A percentile compares a stretch with the other conserved stretches of the same genome.
phyloP scores from a whole-genome alignment of 2,888 invertebrate species.

The Cremastinae sp. region DNA sequence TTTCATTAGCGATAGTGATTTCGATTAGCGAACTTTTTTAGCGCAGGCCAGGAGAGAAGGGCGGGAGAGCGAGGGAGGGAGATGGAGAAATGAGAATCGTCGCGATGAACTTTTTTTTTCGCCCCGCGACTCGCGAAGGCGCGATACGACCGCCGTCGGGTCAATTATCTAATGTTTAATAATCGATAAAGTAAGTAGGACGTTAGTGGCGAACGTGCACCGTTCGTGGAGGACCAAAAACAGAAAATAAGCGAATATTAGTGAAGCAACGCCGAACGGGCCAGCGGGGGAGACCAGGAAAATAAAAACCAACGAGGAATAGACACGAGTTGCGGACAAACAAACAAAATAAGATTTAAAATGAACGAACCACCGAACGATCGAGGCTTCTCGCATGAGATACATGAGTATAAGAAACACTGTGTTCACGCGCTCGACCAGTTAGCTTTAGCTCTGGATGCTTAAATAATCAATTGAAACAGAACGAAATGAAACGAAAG shows the following conservation, averaged over 20 bases:
- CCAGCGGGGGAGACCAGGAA: background rate
- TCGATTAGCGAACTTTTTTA: too few species aligned
- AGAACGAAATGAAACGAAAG: constrained; percentile 19
- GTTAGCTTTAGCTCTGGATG: constrained; percentile 53
- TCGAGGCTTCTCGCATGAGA: constrained; percentile 61
- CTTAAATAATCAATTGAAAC: constrained; percentile 46
- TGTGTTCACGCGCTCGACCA: constrained; percentile 63
- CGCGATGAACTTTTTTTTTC: background rate
- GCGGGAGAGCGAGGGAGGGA: background rate
- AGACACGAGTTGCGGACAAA: too few species aligned
- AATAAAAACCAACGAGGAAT: background rate
- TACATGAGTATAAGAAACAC: constrained; percentile 52
- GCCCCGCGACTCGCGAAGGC: constrained; percentile 5
- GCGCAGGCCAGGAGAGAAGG: background rate
- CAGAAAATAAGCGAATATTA: background rate
- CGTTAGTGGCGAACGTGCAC: constrained; percentile 54
- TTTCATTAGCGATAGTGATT: background rate
- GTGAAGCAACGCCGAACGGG: too few species aligned
- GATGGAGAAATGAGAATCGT: background rate
- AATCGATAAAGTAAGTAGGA: constrained; percentile 53
- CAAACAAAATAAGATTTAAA: constrained; percentile 4
- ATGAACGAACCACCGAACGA: constrained; percentile 48
- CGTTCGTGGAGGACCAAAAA: constrained; percentile 52
- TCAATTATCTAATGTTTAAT: constrained; percentile 62
- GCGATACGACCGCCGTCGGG: constrained; percentile 51